Percentiles rank a stretch among this genome's conserved stretches.
These are phyloP conservation scores for Branchellion lobata DNA, from an alignment of 2,888 invertebrate species.

Conservation along the genomic window DNA sequence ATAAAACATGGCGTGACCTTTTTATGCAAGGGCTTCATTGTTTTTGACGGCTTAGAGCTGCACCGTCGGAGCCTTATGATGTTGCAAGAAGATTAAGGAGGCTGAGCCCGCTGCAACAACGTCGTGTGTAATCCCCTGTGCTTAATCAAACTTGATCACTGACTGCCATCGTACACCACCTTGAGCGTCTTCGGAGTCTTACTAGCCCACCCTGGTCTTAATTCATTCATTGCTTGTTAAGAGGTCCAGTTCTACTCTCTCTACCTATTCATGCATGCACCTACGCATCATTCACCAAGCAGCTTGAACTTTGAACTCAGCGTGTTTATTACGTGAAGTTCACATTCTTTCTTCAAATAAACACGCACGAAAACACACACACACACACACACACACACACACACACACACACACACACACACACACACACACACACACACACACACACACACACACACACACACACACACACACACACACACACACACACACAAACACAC, in stretches of 20 bases:
- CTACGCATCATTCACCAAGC: background rate
- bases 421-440: background rate
- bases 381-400: background rate
- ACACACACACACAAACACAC: slow-evolving; percentile 20
- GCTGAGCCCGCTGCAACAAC: no score
- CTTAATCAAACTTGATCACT: no score
- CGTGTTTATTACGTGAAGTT: no score
- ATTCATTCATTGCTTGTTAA: slow-evolving; percentile 5
- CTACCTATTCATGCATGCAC: background rate
- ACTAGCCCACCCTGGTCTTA: background rate
- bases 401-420: slow-evolving; percentile 20
- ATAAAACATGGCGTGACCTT: no score
- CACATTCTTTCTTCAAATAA: background rate
- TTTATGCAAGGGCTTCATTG: no score
- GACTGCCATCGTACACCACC: no score
- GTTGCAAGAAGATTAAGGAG: no score
- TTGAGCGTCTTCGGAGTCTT: no score
- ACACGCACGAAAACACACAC: background rate
- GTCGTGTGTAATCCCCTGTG: no score
- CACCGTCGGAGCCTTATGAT: no score
- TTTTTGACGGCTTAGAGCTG: no score
- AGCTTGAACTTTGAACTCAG: background rate
- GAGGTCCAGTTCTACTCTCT: background rate
- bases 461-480: background rate
- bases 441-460: background rate